Conservation (phyloP, 2,888 invertebrate genomes). For the Germaria angustata region DNA sequence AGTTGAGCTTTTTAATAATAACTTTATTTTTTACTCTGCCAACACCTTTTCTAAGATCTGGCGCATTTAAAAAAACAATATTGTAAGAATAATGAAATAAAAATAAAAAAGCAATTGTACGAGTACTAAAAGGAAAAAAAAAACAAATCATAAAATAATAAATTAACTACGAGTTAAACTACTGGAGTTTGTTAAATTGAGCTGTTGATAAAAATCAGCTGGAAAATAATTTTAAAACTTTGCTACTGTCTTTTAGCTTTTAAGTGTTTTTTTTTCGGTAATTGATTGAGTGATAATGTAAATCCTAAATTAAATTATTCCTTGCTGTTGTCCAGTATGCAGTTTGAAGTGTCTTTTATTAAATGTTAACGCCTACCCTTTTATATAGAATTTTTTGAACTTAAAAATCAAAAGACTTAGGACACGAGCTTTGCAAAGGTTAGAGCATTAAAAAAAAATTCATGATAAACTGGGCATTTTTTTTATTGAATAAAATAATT, state of each 20-base stretch:
- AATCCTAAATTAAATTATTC: conserved; percentile 1
- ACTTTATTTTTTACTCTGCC: neutral
- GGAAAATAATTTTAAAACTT: neutral
- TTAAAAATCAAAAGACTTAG: neutral
- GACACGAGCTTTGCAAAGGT: neutral
- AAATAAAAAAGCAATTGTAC: neutral
- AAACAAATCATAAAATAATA: conserved; percentile 1
- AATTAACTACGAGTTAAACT: conserved; percentile 26
- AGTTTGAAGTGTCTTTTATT: conserved; percentile 15
- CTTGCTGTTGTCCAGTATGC: conserved; percentile 1
- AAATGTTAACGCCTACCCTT: conserved; percentile 20
- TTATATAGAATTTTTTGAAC: no score
- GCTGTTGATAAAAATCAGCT: conserved; percentile 23
- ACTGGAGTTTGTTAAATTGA: neutral
- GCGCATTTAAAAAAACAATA: neutral
- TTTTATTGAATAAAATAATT: neutral
- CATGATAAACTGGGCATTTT: neutral
- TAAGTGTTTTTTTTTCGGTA: neutral
- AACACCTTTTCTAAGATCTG: conserved; percentile 5
- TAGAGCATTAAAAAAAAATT: neutral
- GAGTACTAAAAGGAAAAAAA: neutral
- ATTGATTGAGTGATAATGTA: conserved; percentile 45
- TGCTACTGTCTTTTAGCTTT: conserved; percentile 17
- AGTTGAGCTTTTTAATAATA: neutral
- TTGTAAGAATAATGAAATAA: no score